Evolutionary conservation across 2,113 vertebrate genomes (phyloP).

Genomic region (Pardalotus punctatus): DNA sequence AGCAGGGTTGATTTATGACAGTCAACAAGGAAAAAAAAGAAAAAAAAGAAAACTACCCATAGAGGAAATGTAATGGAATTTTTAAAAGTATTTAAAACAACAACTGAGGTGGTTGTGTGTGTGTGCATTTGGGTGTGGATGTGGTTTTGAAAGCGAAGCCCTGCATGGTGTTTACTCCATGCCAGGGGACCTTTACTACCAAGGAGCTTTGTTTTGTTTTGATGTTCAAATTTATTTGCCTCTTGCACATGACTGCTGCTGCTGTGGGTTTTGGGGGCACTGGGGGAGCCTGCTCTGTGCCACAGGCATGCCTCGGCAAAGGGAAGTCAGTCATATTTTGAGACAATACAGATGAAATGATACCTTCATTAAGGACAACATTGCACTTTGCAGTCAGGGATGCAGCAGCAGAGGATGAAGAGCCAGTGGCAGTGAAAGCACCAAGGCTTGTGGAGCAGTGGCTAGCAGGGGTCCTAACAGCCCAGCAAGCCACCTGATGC

Average conservation of each 20-base stretch:
- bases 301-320: background rate
- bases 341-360: background rate
- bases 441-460: background rate
- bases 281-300: background rate
- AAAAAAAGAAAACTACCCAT: background rate
- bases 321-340: background rate
- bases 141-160: background rate
- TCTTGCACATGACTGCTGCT: background rate
- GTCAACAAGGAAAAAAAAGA: background rate
- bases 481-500: background rate
- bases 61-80: background rate
- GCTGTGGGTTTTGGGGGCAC: background rate
- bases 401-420: background rate
- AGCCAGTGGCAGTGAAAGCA: background rate
- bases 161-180: background rate
- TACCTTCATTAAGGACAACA: background rate
- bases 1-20: background rate
- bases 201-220: background rate
- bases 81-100: background rate
- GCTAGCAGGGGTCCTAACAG: background rate
- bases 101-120: background rate
- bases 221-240: background rate
- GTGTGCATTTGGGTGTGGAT: background rate
- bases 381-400: background rate
- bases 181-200: background rate